phyloP scores from a whole-genome alignment of 2,797 vertebrate species.

The Danio jaintianensis region DNA sequence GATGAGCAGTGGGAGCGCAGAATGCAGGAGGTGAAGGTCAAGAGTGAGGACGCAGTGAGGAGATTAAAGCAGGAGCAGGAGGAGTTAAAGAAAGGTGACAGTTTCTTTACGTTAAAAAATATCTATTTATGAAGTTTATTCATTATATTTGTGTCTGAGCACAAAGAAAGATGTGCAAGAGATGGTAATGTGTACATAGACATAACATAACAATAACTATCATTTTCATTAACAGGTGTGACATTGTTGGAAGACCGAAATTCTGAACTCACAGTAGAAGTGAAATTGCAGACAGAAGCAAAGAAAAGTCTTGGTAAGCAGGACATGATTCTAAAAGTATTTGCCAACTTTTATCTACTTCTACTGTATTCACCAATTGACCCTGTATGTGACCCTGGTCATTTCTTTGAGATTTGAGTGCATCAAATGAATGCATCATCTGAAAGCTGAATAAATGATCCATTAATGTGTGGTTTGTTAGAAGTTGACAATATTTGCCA shows the following conservation, averaged over 20 bases:
- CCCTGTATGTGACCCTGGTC: too few relatives aligned
- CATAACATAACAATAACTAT: not conserved
- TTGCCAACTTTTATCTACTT: not conserved
- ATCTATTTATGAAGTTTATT: too few relatives aligned
- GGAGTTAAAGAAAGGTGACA: slow-evolving; percentile 78
- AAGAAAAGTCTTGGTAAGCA: slow-evolving; percentile 82
- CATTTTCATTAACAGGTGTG: slow-evolving; percentile 62
- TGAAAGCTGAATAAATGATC: too few relatives aligned
- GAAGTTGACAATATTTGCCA: too few relatives aligned
- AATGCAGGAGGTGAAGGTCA: slow-evolving; percentile 69
- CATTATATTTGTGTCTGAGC: not conserved
- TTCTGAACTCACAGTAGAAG: slow-evolving; percentile 74
- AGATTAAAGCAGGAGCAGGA: slow-evolving; percentile 77
- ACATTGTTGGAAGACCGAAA: slow-evolving; percentile 67
- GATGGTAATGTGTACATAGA: not conserved
- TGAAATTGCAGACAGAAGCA: slow-evolving; percentile 72
- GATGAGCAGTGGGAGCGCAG: slow-evolving; percentile 74
- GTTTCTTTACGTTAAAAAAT: not conserved
- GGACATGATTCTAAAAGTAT: not conserved
- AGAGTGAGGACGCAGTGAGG: slow-evolving; percentile 69
- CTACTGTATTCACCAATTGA: too few relatives aligned
- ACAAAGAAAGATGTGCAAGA: not conserved
- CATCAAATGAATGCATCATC: too few relatives aligned
- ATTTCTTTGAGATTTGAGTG: too few relatives aligned
- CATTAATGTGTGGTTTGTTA: too few relatives aligned